phyloP scores from a whole-genome alignment of 2,113 vertebrate species.

The Upupa epops region DNA sequence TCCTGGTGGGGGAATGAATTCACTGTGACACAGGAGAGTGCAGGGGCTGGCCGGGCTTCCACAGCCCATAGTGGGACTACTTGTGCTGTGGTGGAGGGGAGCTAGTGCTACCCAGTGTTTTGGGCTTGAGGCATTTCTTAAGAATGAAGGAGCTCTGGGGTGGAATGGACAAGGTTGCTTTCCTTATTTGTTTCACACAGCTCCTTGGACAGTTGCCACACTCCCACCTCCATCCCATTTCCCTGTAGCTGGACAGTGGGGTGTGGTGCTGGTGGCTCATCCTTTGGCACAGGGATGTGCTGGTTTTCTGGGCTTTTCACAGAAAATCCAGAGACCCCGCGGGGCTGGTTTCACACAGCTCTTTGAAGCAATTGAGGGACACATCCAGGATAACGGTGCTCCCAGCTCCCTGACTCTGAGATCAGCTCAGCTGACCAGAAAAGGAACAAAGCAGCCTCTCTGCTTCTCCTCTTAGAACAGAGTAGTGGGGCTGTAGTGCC shows the following conservation, averaged over 20 bases:
- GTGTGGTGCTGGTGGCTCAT: accelerated
- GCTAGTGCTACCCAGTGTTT: accelerated
- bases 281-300: accelerated
- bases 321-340: accelerated
- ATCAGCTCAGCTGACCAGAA: not conserved
- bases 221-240: not conserved
- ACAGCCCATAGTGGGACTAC: not conserved
- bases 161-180: not conserved
- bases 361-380: not conserved
- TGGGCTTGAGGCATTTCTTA: not conserved
- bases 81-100: not conserved
- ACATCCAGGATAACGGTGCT: not conserved
- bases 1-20: accelerated
- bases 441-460: not conserved
- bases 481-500: not conserved
- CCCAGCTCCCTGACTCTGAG: not conserved
- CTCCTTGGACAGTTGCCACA: not conserved
- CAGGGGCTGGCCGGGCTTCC: not conserved
- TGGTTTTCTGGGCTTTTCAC: not conserved
- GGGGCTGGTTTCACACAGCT: not conserved
- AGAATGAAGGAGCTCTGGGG: not conserved
- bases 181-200: not conserved
- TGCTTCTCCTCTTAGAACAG: accelerated
- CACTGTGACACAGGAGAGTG: accelerated
- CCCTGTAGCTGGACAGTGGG: not conserved